Base-by-base conservation (phyloP, 2,113 vertebrate genomes). In the Heptranchias perlo region DNA sequence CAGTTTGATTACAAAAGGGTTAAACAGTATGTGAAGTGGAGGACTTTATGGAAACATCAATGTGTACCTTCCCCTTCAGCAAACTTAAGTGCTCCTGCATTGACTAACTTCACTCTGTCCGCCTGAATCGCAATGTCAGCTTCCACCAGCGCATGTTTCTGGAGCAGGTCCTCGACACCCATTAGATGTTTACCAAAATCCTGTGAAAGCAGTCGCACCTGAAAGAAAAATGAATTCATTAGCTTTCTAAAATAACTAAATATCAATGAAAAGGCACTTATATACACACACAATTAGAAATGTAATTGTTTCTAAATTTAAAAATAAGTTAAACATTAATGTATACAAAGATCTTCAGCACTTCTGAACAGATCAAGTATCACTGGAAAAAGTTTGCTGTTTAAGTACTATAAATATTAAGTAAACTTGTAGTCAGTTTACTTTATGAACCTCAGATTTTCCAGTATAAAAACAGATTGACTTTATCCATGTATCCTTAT, bases 181-280 rank as follows among this genome's bases (percentile, higher is more conserved):
- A 99, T 91, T 97, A 99, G 97, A 97, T 99, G 99, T 97, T 99
- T 99, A 93, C 99, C 99, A 23, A 98, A 98, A 97, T 99, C 99
- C 0, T 98, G 98, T 2, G 99, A 99, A 65, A 98, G 96, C 96
- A 99, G 97, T 1, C 98, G 98, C 82, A 97, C 98, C 99, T 99
- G 96, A 0, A 96, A 96, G 13, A 61, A 58, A 52, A 58, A 58
- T 6, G 35, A 54, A 96, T 14, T 23, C 14, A 61, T 92, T 92
- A 92, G 35, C n/a, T 64, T 93, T 93, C 58, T 44, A 62, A 93
- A 93, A 39, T 39, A 62, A 58, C 54, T 7, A 23, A 61, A 0
- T 5, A 39, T 92, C 13, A 35, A 6, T 49, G 3, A 87, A 87
- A 52, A 87, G 25, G 52, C 10, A 52, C 21, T 39, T 0, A 62